phyloP scores from a whole-genome alignment of 2,797 vertebrate species.

The Coccyzus lansbergi region DNA sequence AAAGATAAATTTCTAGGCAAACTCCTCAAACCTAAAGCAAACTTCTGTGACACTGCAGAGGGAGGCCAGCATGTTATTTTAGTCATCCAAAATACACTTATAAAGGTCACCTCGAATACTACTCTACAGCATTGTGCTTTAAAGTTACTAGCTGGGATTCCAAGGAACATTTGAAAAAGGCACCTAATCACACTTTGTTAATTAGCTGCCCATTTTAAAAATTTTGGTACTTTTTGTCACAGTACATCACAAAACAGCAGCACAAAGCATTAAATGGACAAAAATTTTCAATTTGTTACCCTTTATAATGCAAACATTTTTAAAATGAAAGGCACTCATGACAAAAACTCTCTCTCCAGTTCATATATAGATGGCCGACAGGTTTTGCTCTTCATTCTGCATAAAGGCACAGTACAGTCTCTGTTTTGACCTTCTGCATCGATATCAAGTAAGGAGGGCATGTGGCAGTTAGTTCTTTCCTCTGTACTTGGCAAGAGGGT shows the following conservation, averaged over 20 bases:
- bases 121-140: neutral
- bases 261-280: conserved; percentile 38
- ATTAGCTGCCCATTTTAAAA: conserved; percentile 32
- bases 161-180: neutral
- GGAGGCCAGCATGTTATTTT: neutral
- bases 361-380: conserved; percentile 82
- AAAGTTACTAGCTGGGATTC: neutral
- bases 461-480: conserved; percentile 73
- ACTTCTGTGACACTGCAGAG: neutral
- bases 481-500: conserved; percentile 73
- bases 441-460: conserved; percentile 84
- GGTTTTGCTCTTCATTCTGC: conserved; percentile 85
- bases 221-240: conserved; percentile 47
- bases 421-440: conserved; percentile 89
- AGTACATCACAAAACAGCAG: conserved; percentile 67
- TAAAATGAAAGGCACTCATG: conserved; percentile 74
- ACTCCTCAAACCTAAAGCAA: neutral
- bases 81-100: neutral
- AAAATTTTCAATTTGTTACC: conserved; percentile 20
- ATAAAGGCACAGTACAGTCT: conserved; percentile 89
- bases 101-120: neutral
- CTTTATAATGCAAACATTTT: conserved; percentile 16
- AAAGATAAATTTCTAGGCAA: neutral
- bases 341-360: conserved; percentile 91
- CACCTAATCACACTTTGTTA: neutral